Evolutionary conservation across 2,797 vertebrate genomes (phyloP).

Genomic region (Centropyge bicolor): DNA sequence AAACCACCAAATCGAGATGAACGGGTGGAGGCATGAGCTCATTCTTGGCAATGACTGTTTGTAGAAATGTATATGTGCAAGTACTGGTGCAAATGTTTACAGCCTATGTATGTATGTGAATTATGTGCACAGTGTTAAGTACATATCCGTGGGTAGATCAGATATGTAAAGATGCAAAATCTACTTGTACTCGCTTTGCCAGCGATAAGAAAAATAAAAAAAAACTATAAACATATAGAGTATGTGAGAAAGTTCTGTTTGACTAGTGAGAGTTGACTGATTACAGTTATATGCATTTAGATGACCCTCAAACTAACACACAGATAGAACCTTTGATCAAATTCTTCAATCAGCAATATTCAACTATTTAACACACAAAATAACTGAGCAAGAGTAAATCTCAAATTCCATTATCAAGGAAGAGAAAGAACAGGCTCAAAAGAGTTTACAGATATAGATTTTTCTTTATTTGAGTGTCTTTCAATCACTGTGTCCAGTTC

Average conservation of each 20-base stretch:
- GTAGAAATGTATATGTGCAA: not conserved
- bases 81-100: too few species aligned
- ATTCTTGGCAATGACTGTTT: not conserved
- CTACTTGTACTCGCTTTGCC: not conserved
- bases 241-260: not conserved
- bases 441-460: conserved; percentile 74
- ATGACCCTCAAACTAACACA: not conserved
- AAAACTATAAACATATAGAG: not conserved
- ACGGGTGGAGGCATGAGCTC: not conserved
- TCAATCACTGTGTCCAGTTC: conserved; percentile 76
- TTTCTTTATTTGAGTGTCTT: conserved; percentile 79
- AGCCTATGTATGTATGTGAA: not conserved
- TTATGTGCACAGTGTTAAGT: not conserved
- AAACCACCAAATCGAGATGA: not conserved
- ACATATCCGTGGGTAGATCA: not conserved
- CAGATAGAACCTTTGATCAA: not conserved
- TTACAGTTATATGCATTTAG: not conserved
- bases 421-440: conserved; percentile 14
- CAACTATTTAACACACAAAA: not conserved
- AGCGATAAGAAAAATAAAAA: not conserved
- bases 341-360: not conserved
- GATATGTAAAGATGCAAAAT: not conserved
- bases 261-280: not conserved
- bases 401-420: not conserved
- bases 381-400: not conserved